phyloP scores from a whole-genome alignment of 30 jellyfish, hydroid and myxozoan genomes.

The Hydra vulgaris region DNA sequence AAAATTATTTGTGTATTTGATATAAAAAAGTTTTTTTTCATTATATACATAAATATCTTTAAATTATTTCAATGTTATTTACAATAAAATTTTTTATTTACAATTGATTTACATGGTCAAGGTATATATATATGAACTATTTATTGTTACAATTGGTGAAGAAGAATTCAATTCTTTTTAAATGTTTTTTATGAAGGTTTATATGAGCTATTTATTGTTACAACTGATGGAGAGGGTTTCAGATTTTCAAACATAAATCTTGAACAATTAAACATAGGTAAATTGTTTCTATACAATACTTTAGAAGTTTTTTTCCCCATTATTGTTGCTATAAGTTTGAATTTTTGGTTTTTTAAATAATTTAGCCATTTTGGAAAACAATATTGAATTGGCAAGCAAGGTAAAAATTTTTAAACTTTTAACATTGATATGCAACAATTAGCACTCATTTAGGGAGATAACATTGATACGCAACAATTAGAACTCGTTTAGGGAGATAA shows the following conservation, averaged over 20 bases:
- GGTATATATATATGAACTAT: too few species aligned
- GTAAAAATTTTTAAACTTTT: background rate
- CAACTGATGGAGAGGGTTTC: slow-evolving; percentile 38
- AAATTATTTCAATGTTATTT: too few species aligned
- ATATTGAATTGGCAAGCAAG: slow-evolving; percentile 27
- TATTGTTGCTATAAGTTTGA: background rate
- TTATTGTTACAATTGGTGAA: background rate
- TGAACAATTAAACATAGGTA: slow-evolving; percentile 44
- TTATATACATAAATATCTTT: too few species aligned
- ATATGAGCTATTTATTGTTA: slow-evolving; percentile 38
- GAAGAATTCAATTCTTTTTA: background rate
- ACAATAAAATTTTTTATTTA: too few species aligned
- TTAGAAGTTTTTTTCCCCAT: too few species aligned
- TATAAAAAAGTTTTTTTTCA: too few species aligned
- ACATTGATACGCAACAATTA: too few species aligned
- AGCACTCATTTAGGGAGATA: background rate
- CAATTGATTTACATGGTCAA: too few species aligned
- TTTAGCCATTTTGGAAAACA: slow-evolving; percentile 31
- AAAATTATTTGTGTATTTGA: background rate
- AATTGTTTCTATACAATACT: background rate
- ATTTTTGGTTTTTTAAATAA: background rate
- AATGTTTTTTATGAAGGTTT: slow-evolving; percentile 18
- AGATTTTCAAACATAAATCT: slow-evolving; percentile 34
- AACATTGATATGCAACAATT: too few species aligned
- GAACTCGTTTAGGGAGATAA: too few species aligned